These are phyloP conservation scores for Charina bottae DNA, from an alignment of 2,113 vertebrate genomes.

Conservation along the genomic window DNA sequence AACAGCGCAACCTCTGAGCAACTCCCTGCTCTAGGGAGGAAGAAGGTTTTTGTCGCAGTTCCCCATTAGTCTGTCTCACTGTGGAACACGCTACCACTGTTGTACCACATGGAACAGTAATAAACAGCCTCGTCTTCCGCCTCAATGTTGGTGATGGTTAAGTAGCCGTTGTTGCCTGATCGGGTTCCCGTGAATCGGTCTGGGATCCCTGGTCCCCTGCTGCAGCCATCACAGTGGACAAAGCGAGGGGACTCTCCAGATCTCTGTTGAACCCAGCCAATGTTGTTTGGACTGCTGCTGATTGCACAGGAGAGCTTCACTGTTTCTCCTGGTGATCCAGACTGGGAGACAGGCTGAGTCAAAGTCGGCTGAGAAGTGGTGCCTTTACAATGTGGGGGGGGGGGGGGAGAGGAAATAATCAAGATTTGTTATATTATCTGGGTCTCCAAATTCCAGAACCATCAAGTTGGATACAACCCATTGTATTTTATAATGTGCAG, in stretches of 20 bases:
- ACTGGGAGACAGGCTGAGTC: not conserved
- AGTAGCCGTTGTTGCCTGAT: not conserved
- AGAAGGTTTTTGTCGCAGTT: constrained; percentile 10
- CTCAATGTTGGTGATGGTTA: not conserved
- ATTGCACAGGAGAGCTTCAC: not conserved
- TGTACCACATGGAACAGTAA: not conserved
- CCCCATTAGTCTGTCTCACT: not conserved
- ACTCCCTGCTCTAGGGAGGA: not conserved
- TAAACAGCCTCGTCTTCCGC: not conserved
- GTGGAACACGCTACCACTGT: not conserved
- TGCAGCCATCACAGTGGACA: not conserved
- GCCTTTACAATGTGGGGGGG: not conserved
- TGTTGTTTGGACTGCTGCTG: fast-evolving
- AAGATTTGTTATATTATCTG: not conserved
- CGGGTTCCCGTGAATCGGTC: not conserved
- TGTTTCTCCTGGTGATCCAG: not conserved
- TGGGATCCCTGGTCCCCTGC: not conserved
- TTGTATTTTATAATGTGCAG: too few species aligned
- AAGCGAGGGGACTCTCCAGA: not conserved
- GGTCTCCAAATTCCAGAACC: not conserved
- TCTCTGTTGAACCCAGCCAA: not conserved
- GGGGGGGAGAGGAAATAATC: fast-evolving
- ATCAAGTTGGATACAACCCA: not conserved
- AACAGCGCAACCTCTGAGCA: not conserved
- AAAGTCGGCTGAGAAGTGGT: not conserved